Percentiles rank a stretch among this genome's conserved stretches.
phyloP scores from a whole-genome alignment of 2,113 vertebrate species.

The Lepus timidus region DNA sequence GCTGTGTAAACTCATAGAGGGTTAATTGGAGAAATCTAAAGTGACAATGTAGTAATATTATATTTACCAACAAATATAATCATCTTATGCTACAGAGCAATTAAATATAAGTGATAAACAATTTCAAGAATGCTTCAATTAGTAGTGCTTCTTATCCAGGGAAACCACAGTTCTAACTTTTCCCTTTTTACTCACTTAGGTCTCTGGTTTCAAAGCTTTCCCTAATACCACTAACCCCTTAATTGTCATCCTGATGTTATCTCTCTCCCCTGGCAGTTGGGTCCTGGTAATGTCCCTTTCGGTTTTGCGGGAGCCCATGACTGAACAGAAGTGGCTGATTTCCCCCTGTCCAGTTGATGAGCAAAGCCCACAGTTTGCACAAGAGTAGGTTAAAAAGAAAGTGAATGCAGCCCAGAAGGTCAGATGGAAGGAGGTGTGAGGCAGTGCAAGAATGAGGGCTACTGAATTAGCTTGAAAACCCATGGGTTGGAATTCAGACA shows the following conservation, averaged over 20 bases:
- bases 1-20: not conserved
- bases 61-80: slow-evolving; percentile 54
- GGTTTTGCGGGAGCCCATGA: not conserved
- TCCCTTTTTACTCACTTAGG: not conserved
- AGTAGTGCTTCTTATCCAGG: slow-evolving; percentile 28
- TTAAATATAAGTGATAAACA: slow-evolving; percentile 64
- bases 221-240: not conserved
- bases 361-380: not conserved
- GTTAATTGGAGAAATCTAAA: slow-evolving; percentile 48
- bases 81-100: slow-evolving; percentile 30
- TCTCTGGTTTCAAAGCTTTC: slow-evolving; percentile 22
- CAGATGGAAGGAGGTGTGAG: not conserved
- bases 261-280: not conserved
- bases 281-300: not conserved
- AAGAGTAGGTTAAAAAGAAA: not conserved
- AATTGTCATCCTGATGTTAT: not conserved
- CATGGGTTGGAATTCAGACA: not conserved
- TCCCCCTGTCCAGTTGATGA: not conserved
- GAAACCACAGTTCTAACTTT: slow-evolving; percentile 39
- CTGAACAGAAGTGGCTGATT: not conserved
- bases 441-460: not conserved
- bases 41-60: slow-evolving; percentile 56
- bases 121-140: slow-evolving; percentile 51
- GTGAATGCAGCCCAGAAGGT: not conserved
- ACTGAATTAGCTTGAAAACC: not conserved